Percentiles rank a stretch among this genome's conserved stretches.
Conservation (phyloP, 2,888 invertebrate genomes). For the Agrenia bidenticulata region DNA sequence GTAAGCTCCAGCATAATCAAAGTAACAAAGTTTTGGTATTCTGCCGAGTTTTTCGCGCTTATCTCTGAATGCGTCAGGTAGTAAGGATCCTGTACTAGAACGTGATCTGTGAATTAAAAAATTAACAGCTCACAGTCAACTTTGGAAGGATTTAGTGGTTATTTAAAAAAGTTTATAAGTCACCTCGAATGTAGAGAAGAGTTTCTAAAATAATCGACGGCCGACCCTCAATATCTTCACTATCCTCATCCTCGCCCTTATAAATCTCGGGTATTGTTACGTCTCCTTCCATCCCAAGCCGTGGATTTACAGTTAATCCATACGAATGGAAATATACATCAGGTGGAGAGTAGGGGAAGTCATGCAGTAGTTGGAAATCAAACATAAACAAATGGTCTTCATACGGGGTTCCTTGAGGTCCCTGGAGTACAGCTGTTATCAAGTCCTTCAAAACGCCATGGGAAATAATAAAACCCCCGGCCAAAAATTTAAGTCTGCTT, state of each 20-base stretch:
- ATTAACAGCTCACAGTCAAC: neutral
- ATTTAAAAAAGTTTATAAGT: too few relatives aligned
- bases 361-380: conserved; percentile 84
- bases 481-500: neutral
- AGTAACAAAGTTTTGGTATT: conserved; percentile 24
- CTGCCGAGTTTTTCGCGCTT: conserved; percentile 10
- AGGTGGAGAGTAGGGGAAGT: conserved; percentile 87
- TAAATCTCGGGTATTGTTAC: conserved; percentile 15
- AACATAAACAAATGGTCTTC: conserved; percentile 92
- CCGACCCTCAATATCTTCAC: too few relatives aligned
- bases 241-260: too few relatives aligned
- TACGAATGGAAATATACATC: conserved; percentile 68
- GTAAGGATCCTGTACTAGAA: conserved; percentile 17
- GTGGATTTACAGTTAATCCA: conserved; percentile 20
- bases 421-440: conserved; percentile 85
- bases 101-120: conserved; percentile 17
- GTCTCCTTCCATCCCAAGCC: conserved; percentile 26
- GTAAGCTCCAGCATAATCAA: conserved; percentile 22
- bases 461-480: neutral
- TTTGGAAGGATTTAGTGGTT: too few relatives aligned
- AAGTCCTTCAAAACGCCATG: conserved; percentile 64
- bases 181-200: too few relatives aligned
- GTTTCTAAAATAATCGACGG: conserved; percentile 4
- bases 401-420: conserved; percentile 88
- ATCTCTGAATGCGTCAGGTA: neutral